Conservation (phyloP, 2,113 vertebrate species). For the Thalassoma bifasciatum region DNA sequence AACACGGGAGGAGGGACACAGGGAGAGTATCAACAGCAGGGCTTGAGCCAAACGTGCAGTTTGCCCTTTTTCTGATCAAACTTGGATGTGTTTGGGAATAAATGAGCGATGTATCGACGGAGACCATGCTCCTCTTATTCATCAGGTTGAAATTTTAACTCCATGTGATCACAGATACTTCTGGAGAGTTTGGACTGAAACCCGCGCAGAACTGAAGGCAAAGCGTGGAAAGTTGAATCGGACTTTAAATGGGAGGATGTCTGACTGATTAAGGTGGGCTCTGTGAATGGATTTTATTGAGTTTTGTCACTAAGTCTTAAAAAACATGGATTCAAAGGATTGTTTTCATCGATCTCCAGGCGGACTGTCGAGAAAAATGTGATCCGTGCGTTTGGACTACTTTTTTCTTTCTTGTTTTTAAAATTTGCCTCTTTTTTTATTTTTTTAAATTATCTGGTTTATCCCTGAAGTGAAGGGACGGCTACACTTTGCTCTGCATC, state of each 20-base stretch:
- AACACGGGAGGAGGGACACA: constrained; percentile 56
- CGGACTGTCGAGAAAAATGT: constrained; percentile 50
- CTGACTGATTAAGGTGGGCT: neutral
- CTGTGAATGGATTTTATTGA: constrained; percentile 36
- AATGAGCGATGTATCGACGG: neutral
- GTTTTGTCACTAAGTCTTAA: constrained; percentile 11
- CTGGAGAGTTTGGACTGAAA: constrained; percentile 40
- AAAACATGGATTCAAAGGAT: constrained; percentile 19
- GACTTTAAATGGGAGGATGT: constrained; percentile 56
- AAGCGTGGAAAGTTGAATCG: constrained; percentile 66
- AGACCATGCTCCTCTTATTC: neutral
- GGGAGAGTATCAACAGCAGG: constrained; percentile 48
- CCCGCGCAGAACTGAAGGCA: constrained; percentile 8
- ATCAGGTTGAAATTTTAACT: neutral
- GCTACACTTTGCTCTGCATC: constrained; percentile 4
- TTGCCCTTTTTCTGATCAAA: constrained; percentile 24
- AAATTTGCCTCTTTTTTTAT: neutral
- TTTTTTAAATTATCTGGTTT: neutral
- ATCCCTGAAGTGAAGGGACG: neutral
- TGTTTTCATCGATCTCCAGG: constrained; percentile 7
- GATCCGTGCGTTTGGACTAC: constrained; percentile 42
- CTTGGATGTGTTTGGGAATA: constrained; percentile 16
- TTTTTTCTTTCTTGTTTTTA: constrained; percentile 16
- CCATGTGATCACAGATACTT: constrained; percentile 21
- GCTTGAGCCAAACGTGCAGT: constrained; percentile 45